Conservation (phyloP, 2,888 invertebrate species). For the Chrysolina oricalcia region DNA sequence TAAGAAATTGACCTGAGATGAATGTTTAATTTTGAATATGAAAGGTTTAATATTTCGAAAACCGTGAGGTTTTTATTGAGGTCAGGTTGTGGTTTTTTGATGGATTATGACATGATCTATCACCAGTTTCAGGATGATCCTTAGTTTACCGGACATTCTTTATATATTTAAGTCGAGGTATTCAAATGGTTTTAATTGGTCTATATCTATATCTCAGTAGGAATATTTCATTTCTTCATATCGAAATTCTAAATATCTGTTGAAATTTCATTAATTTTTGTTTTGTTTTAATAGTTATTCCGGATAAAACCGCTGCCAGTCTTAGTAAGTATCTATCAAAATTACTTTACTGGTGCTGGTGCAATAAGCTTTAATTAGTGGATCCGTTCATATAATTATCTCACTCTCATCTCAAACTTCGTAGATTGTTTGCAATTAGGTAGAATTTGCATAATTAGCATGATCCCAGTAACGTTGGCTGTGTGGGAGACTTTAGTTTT, state of each 20-base stretch:
- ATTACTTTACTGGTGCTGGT: constrained; percentile 65
- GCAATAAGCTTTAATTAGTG: constrained; percentile 66
- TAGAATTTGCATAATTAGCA: constrained; percentile 32
- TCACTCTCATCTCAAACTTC: constrained; percentile 22
- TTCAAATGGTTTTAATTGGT: neutral
- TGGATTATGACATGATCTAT: too few relatives aligned
- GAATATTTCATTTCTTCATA: neutral
- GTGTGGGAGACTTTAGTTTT: constrained; percentile 21
- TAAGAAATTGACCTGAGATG: too few relatives aligned
- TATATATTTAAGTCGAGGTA: neutral
- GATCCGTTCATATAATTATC: constrained; percentile 6
- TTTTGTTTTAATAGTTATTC: constrained; percentile 86
- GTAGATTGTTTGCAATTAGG: constrained; percentile 32
- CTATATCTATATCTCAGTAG: neutral
- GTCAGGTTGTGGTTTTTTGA: too few relatives aligned
- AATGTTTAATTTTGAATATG: too few relatives aligned
- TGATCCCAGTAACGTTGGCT: constrained; percentile 3
- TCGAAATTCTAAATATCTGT: neutral
- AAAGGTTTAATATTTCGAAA: too few relatives aligned
- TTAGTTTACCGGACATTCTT: neutral
- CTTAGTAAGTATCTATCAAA: constrained; percentile 88
- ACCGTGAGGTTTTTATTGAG: too few relatives aligned
- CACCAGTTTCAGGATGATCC: too few relatives aligned
- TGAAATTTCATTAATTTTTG: constrained; percentile 20
- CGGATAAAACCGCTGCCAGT: constrained; percentile 99